Conservation (phyloP, 92 coral and sea anemone species). For the Epizoanthus stellaris region DNA sequence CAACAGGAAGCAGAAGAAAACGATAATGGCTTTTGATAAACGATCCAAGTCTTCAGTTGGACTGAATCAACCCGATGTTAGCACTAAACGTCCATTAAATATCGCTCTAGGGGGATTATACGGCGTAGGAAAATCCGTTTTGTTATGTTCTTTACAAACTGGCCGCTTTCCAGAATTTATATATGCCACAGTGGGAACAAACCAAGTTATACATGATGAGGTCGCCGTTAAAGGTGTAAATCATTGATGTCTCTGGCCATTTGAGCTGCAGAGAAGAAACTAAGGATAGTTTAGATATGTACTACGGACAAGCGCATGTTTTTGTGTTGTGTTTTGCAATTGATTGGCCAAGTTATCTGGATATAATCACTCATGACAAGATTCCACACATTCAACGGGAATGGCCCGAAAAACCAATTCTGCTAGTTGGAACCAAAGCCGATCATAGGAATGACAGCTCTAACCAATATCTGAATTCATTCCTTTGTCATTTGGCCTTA, state of each 20-base stretch:
- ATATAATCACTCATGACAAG: neutral
- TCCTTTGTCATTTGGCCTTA: slow-evolving; percentile 6
- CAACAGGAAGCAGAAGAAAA: too few relatives aligned
- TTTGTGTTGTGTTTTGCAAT: slow-evolving; percentile 31
- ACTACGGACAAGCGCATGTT: neutral
- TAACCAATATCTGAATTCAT: neutral
- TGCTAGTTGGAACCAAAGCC: slow-evolving; percentile 23
- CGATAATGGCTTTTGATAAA: too few relatives aligned
- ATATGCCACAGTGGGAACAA: neutral
- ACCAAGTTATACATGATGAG: neutral
- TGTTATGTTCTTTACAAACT: neutral
- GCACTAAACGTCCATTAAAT: too few relatives aligned
- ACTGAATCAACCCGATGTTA: too few relatives aligned
- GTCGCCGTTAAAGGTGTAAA: neutral
- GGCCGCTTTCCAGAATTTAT: neutral
- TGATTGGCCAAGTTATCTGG: neutral
- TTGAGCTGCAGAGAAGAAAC: neutral
- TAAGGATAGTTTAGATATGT: neutral
- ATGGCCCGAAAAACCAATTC: slow-evolving; percentile 17
- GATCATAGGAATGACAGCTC: slow-evolving; percentile 5
- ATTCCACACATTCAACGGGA: neutral
- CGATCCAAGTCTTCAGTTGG: too few relatives aligned
- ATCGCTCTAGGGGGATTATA: slow-evolving; percentile 11
- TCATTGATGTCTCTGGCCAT: too few relatives aligned
- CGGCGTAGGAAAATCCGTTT: slow-evolving; percentile 20